These are phyloP conservation scores for Gallinago jamesoni DNA, from an alignment of 2,113 vertebrate species.

Conservation along the genomic window DNA sequence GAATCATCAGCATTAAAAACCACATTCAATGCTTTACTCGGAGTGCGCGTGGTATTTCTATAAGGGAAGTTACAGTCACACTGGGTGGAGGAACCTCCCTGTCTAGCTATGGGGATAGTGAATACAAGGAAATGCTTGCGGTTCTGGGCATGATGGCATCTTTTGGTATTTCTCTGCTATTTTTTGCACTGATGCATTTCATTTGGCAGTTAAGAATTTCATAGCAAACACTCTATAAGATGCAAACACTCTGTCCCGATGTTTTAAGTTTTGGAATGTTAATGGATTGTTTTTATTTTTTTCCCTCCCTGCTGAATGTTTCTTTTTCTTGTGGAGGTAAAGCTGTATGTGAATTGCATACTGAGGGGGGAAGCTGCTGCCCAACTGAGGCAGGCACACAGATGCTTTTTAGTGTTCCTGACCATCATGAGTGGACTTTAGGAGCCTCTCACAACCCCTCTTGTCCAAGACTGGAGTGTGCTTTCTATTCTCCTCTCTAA, in stretches of 20 bases:
- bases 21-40: conserved; percentile 52
- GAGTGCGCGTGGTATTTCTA: conserved; percentile 36
- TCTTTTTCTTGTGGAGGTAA: conserved; percentile 6
- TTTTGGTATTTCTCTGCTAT: conserved; percentile 56
- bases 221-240: conserved; percentile 14
- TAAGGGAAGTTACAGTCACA: conserved; percentile 62
- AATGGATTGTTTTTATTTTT: background rate
- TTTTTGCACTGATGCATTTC: conserved; percentile 52
- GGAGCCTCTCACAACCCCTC: background rate
- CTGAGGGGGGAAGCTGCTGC: background rate
- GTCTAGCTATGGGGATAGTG: conserved; percentile 61
- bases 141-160: conserved; percentile 59
- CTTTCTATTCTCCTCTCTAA: background rate
- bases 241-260: conserved; percentile 7
- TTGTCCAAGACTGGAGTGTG: background rate
- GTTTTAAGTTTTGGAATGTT: background rate
- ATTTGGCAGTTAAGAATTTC: conserved; percentile 18
- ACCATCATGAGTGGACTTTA: background rate
- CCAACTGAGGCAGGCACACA: background rate
- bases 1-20: conserved; percentile 54
- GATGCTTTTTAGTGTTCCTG: background rate
- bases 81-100: conserved; percentile 64
- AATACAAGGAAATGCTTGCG: conserved; percentile 70
- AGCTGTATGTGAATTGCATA: conserved; percentile 31
- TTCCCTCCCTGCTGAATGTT: background rate